These are phyloP conservation scores for Drosophila borealis DNA, from an alignment of 2,888 invertebrate genomes.

Conservation along the genomic window DNA sequence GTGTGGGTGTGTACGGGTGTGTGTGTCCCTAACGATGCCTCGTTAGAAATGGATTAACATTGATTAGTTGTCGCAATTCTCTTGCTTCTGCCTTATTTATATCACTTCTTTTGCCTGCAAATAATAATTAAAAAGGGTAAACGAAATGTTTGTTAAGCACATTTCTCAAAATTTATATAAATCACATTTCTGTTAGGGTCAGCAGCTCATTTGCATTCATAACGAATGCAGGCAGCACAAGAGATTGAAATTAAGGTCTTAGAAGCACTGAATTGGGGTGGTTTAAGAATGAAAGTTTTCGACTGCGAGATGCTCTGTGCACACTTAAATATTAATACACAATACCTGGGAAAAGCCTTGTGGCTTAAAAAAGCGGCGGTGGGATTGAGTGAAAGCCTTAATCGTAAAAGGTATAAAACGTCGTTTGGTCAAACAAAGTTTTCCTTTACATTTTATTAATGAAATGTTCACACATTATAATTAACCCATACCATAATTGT, in stretches of 20 bases:
- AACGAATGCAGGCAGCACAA: conserved; percentile 43
- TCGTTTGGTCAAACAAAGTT: too few relatives aligned
- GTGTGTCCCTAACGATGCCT: conserved; percentile 58
- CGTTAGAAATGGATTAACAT: conserved; percentile 79
- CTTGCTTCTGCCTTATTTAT: conserved; percentile 7
- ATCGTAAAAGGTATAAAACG: too few relatives aligned
- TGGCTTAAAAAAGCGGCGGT: too few relatives aligned
- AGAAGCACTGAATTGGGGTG: neutral
- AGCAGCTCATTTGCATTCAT: conserved; percentile 70
- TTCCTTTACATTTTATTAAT: too few relatives aligned
- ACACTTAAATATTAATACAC: too few relatives aligned
- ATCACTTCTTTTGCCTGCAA: conserved; percentile 18
- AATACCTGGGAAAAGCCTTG: too few relatives aligned
- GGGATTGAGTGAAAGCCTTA: too few relatives aligned
- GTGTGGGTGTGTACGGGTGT: conserved; percentile 14
- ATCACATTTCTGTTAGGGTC: conserved; percentile 43
- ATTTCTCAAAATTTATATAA: conserved; percentile 53
- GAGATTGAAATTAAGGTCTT: conserved; percentile 33
- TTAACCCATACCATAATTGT: too few relatives aligned
- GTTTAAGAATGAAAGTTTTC: neutral
- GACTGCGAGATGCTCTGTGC: neutral
- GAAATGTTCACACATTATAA: too few relatives aligned
- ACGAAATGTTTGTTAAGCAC: conserved; percentile 27
- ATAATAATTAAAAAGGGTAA: conserved; percentile 59
- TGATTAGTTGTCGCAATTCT: conserved; percentile 65